A percentile compares a stretch with the other conserved stretches of the same genome.
phyloP scores from a whole-genome alignment of 2,888 invertebrate genomes.

The Unio delphinus region DNA sequence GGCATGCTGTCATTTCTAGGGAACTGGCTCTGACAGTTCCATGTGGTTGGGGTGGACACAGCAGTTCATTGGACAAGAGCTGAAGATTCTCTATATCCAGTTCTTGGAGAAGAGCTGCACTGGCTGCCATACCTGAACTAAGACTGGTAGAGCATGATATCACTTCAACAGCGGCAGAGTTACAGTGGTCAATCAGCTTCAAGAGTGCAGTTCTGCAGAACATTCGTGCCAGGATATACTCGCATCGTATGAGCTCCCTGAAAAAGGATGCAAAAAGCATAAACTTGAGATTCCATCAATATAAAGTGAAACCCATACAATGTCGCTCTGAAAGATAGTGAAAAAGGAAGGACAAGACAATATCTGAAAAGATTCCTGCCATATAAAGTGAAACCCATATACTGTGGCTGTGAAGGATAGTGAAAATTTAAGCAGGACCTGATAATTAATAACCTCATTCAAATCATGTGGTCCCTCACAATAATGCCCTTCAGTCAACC shows the following conservation, averaged over 20 bases:
- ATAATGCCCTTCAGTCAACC: neutral
- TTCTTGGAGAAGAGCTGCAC: conserved; percentile 65
- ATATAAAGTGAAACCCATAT: neutral
- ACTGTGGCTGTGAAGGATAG: neutral
- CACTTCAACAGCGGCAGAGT: conserved; percentile 65
- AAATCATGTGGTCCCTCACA: no score
- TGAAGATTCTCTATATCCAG: conserved; percentile 71
- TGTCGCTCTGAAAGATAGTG: neutral
- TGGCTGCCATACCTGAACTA: conserved; percentile 64
- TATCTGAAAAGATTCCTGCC: neutral
- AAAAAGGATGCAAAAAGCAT: conserved; percentile 9
- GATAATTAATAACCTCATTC: no score
- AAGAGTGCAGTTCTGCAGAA: conserved; percentile 67
- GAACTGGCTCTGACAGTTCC: conserved; percentile 58
- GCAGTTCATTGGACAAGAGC: conserved; percentile 67
- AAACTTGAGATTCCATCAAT: neutral
- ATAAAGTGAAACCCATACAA: neutral
- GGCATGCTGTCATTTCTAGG: conserved; percentile 46
- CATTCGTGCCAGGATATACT: conserved; percentile 63
- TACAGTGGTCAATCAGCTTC: conserved; percentile 66
- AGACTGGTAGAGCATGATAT: conserved; percentile 52
- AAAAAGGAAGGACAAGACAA: neutral
- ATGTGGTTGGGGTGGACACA: conserved; percentile 60
- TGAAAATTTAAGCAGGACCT: no score
- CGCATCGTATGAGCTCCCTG: conserved; percentile 67